These are phyloP conservation scores for Epinephelus coioides DNA, from an alignment of 2,797 vertebrate genomes.

Conservation along the genomic window DNA sequence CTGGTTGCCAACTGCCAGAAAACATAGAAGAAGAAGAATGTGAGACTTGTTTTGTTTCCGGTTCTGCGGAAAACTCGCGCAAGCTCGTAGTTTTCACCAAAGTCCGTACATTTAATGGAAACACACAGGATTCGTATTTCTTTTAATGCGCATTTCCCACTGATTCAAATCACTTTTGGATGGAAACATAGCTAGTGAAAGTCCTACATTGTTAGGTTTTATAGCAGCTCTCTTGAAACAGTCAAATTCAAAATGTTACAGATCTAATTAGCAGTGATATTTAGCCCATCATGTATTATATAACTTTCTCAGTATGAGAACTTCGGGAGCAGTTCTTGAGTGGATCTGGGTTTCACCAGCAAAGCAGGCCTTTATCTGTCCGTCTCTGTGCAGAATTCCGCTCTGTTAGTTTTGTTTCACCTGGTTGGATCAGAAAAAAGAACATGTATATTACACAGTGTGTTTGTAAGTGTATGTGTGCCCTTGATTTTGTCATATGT, in stretches of 20 bases:
- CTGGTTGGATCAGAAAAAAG: background rate
- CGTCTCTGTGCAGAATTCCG: background rate
- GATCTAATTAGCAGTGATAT: background rate
- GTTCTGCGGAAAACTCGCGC: no score
- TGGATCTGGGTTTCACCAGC: background rate
- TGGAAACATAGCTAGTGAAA: background rate
- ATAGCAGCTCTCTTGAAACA: background rate
- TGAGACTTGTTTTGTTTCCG: no score
- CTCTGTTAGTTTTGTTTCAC: background rate
- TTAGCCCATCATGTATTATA: background rate
- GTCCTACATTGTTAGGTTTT: background rate
- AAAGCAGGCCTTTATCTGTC: background rate
- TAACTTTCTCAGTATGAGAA: background rate
- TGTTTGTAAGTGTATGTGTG: background rate
- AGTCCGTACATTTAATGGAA: no score
- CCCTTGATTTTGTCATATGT: conserved; percentile 6
- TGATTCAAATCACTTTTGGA: no score
- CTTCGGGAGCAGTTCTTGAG: background rate
- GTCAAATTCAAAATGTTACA: background rate
- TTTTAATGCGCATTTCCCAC: no score
- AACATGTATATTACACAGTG: background rate
- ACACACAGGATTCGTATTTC: no score
- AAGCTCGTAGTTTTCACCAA: no score
- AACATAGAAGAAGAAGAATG: no score
- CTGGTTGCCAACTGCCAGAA: no score